These are phyloP conservation scores for Apoda limacodes DNA, from an alignment of 2,888 invertebrate species.

Conservation along the genomic window DNA sequence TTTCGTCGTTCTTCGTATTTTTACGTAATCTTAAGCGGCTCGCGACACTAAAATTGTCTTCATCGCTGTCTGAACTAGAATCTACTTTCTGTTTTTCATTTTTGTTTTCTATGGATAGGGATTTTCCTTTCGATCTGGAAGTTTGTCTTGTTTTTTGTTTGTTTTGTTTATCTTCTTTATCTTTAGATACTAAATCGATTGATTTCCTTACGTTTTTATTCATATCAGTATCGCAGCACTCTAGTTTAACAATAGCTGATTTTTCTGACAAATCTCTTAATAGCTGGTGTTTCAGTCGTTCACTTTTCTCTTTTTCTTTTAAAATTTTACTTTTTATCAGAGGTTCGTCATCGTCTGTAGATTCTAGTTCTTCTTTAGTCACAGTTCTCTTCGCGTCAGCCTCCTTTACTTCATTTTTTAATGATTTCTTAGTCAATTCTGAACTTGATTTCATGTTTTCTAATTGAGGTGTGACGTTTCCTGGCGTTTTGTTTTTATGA, in stretches of 20 bases:
- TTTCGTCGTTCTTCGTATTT: constrained; percentile 57
- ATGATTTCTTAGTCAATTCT: constrained; percentile 13
- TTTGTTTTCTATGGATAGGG: constrained; percentile 39
- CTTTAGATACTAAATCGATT: constrained; percentile 36
- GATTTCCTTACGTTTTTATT: constrained; percentile 51
- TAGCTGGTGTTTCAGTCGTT: constrained; percentile 47
- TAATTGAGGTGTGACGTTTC: constrained; percentile 10
- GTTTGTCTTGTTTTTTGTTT: constrained; percentile 40
- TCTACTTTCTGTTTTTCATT: constrained; percentile 37
- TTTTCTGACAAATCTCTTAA: constrained; percentile 59
- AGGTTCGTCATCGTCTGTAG: constrained; percentile 56
- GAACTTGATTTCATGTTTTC: constrained; percentile 12
- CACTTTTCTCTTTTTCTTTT: constrained; percentile 48
- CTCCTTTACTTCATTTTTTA: constrained; percentile 16
- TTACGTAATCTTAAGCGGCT: constrained; percentile 58
- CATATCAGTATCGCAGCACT: constrained; percentile 59
- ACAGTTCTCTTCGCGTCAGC: constrained; percentile 27
- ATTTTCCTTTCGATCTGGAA: constrained; percentile 40
- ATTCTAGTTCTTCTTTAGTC: constrained; percentile 47
- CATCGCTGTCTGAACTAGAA: constrained; percentile 53
- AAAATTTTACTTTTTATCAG: constrained; percentile 53
- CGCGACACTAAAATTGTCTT: constrained; percentile 47
- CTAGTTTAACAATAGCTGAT: constrained; percentile 58
- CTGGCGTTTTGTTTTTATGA: constrained; percentile 18
- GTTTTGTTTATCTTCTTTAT: constrained; percentile 38